phyloP scores from a whole-genome alignment of 2,113 vertebrate species.

The Bubo blakistoni region DNA sequence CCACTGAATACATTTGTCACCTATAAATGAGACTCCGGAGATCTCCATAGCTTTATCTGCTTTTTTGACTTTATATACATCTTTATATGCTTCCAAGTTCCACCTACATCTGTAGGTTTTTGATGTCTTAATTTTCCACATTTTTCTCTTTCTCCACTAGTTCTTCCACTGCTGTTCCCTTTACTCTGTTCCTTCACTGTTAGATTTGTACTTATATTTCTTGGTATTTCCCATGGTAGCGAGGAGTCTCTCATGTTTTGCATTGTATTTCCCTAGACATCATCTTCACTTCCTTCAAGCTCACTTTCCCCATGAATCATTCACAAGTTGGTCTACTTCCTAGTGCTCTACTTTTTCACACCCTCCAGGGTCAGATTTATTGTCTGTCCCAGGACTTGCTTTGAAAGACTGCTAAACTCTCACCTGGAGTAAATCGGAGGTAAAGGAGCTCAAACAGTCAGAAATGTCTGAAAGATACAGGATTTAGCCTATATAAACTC shows the following conservation, averaged over 20 bases:
- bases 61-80: background rate
- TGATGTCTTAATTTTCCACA: background rate
- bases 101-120: background rate
- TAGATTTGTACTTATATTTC: background rate
- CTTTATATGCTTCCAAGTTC: background rate
- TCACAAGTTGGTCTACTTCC: conserved; percentile 22
- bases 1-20: background rate
- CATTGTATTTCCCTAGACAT: background rate
- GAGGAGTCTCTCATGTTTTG: conserved; percentile 15
- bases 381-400: background rate
- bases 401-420: background rate
- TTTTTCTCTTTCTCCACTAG: background rate
- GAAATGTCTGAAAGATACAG: background rate
- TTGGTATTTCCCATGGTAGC: background rate
- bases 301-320: conserved; percentile 16
- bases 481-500: background rate
- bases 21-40: background rate
- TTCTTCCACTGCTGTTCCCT: background rate
- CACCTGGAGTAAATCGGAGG: background rate
- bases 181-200: background rate
- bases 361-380: background rate
- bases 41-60: background rate
- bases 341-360: background rate
- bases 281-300: conserved; percentile 1
- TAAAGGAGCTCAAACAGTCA: background rate